These are phyloP conservation scores for Podarcis lilfordi DNA, from an alignment of 2,797 vertebrate genomes.

Conservation along the genomic window DNA sequence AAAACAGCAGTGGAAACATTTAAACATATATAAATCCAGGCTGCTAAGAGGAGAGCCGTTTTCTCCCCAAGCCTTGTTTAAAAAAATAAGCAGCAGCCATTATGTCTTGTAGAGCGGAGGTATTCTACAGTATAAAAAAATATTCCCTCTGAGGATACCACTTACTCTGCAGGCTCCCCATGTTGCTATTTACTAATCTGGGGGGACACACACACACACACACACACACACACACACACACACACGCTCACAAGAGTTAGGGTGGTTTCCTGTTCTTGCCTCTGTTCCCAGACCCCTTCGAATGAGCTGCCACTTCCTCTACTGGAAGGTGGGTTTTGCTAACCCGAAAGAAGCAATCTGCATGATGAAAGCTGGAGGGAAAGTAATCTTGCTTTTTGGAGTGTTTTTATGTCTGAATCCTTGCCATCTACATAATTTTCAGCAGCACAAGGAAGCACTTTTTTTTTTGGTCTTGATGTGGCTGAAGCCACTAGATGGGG, in stretches of 20 bases:
- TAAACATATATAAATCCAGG: not conserved
- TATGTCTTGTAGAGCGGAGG: not conserved
- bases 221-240: no score
- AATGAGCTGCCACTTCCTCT: not conserved
- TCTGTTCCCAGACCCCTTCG: constrained; percentile 6
- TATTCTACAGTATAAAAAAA: not conserved
- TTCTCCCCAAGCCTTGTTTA: not conserved
- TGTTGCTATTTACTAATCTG: not conserved
- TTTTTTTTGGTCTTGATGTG: not conserved
- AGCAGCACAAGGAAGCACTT: not conserved
- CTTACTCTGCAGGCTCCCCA: not conserved
- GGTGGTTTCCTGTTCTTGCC: constrained; percentile 27
- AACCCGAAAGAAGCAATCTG: not conserved
- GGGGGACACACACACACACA: not conserved
- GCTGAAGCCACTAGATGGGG: not conserved
- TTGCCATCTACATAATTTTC: not conserved
- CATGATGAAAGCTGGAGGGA: not conserved
- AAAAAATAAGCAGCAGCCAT: constrained; percentile 9
- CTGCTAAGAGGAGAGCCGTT: not conserved
- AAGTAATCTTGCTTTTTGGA: not conserved
- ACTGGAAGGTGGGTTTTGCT: constrained; percentile 9
- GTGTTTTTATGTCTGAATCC: not conserved
- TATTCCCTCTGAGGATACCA: not conserved
- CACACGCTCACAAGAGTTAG: not conserved
- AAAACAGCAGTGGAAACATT: not conserved